phyloP scores from a whole-genome alignment of 2,888 invertebrate species.

The Diarsia brunnea region DNA sequence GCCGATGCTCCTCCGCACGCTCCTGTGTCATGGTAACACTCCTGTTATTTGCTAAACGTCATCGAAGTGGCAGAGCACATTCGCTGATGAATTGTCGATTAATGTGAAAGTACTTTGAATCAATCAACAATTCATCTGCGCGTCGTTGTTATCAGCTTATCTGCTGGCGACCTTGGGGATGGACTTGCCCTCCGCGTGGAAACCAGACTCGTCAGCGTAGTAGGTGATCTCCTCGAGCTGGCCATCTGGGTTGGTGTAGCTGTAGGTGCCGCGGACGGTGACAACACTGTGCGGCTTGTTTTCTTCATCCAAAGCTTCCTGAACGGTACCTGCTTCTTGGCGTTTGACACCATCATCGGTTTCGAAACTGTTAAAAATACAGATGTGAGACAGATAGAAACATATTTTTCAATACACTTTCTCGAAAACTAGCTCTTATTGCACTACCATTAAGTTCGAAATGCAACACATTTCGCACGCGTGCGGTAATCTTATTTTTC shows the following conservation, averaged over 20 bases:
- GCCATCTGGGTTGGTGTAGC: constrained; percentile 90
- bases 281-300: constrained; percentile 90
- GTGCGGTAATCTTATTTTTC: too few species aligned
- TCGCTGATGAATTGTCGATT: constrained; percentile 33
- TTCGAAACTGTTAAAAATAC: constrained; percentile 74
- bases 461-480: too few species aligned
- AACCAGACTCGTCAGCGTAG: constrained; percentile 92
- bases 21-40: constrained; percentile 34
- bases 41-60: constrained; percentile 33
- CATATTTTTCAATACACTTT: too few species aligned
- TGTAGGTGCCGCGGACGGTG: constrained; percentile 91
- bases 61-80: constrained; percentile 16
- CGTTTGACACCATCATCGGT: constrained; percentile 90
- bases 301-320: constrained; percentile 87
- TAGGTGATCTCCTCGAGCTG: constrained; percentile 88
- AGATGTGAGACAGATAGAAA: background rate
- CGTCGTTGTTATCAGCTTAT: constrained; percentile 62
- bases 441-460: too few species aligned
- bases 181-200: constrained; percentile 91
- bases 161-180: constrained; percentile 87
- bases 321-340: too few species aligned
- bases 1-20: constrained; percentile 17
- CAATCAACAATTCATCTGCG: constrained; percentile 60
- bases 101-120: constrained; percentile 15
- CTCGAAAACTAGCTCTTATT: too few species aligned